A percentile compares a stretch with the other conserved stretches of the same genome.
Conservation (phyloP, 2,113 vertebrate genomes). For the Cnemophilus loriae region DNA sequence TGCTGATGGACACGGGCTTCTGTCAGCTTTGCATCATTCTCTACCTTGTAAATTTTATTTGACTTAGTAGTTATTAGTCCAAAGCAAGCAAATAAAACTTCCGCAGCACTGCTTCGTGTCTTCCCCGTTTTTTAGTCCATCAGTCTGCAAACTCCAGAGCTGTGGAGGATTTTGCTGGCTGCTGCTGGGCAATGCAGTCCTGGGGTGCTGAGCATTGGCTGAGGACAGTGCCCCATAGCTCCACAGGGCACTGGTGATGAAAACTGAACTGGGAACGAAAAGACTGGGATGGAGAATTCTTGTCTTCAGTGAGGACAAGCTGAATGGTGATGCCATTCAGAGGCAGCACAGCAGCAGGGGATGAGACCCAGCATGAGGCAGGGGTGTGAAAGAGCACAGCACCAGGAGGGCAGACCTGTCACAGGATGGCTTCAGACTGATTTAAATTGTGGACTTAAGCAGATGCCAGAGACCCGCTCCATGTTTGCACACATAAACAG, state of each 20-base stretch:
- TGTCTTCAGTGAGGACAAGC: neutral
- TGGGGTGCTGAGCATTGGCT: accelerated
- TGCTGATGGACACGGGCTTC: neutral
- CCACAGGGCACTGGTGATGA: neutral
- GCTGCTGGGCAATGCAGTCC: neutral
- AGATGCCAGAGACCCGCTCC: neutral
- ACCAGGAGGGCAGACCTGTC: neutral
- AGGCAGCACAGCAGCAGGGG: neutral
- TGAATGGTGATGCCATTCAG: too few species aligned
- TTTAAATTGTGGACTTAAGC: neutral
- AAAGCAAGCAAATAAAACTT: neutral
- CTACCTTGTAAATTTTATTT: neutral
- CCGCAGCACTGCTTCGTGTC: neutral
- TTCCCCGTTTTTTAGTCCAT: neutral
- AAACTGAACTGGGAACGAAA: neutral
- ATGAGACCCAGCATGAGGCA: accelerated
- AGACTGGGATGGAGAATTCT: neutral
- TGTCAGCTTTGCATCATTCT: neutral
- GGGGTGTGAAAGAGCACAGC: neutral
- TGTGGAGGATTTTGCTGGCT: neutral
- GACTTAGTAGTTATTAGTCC: neutral
- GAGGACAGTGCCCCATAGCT: neutral
- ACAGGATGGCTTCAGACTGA: neutral
- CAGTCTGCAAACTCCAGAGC: neutral
- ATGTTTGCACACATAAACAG: neutral